Percentiles rank a stretch among this genome's conserved stretches.
Conservation (phyloP, 2,888 invertebrate genomes). For the Muscina levida region DNA sequence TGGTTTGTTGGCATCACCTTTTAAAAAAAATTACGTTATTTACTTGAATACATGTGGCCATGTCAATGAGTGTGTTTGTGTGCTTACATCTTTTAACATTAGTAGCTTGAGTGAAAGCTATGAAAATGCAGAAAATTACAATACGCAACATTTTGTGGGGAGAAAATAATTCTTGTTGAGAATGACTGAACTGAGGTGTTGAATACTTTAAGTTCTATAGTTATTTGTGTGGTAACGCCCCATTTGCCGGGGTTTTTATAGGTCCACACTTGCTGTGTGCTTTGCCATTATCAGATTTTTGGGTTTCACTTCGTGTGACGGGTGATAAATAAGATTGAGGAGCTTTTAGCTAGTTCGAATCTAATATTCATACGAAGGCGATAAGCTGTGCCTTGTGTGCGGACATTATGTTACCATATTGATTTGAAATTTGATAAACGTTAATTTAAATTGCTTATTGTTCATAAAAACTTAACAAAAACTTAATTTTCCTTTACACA, state of each 20-base stretch:
- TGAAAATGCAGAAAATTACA: slow-evolving; percentile 6
- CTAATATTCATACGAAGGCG: too few species aligned
- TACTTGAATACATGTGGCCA: neutral
- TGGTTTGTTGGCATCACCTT: slow-evolving; percentile 73
- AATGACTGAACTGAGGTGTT: neutral
- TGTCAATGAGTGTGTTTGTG: slow-evolving; percentile 47
- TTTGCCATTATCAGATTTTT: neutral
- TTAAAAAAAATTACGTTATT: neutral
- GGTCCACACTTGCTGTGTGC: neutral
- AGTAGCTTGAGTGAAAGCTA: slow-evolving; percentile 61
- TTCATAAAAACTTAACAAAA: too few species aligned
- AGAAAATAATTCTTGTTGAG: neutral
- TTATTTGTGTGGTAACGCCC: slow-evolving; percentile 38
- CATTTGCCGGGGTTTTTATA: slow-evolving; percentile 44
- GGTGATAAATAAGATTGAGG: too few species aligned
- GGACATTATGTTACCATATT: too few species aligned
- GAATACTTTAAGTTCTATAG: neutral
- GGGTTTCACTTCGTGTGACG: neutral
- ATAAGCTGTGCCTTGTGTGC: too few species aligned
- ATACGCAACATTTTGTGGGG: slow-evolving; percentile 34
- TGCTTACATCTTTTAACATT: slow-evolving; percentile 71
- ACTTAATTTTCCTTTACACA: too few species aligned
- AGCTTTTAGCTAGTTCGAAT: too few species aligned
- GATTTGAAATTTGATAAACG: too few species aligned
- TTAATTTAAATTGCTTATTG: too few species aligned